phyloP scores from a whole-genome alignment of 2,113 vertebrate genomes.

The Upupa epops region DNA sequence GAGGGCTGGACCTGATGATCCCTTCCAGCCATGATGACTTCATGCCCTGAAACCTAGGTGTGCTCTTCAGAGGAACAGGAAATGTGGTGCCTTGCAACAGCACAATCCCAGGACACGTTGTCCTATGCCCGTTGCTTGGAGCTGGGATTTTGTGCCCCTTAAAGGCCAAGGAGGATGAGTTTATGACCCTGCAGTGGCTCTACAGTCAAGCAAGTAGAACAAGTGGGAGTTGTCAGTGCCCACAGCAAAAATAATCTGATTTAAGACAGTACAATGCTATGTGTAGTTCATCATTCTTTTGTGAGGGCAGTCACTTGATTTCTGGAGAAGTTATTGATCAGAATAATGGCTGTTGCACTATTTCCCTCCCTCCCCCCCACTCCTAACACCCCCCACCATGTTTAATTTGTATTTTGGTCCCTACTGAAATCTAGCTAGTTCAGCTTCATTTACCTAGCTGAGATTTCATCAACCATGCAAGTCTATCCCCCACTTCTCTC shows the following conservation, averaged over 20 bases:
- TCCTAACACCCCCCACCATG: no score
- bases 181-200: not conserved
- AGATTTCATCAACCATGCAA: not conserved
- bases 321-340: not conserved
- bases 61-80: not conserved
- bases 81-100: not conserved
- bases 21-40: no score
- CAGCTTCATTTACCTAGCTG: constrained; percentile 21
- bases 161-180: not conserved
- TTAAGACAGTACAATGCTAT: not conserved
- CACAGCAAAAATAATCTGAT: not conserved
- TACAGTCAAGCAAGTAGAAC: not conserved
- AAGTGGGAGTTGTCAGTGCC: not conserved
- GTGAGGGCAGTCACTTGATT: not conserved
- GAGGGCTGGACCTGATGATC: no score
- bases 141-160: not conserved
- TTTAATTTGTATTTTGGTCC: not conserved
- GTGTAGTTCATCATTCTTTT: not conserved
- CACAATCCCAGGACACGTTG: not conserved
- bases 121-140: not conserved
- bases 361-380: not conserved
- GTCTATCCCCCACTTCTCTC: not conserved
- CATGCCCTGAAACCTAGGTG: not conserved
- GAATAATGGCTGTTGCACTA: not conserved
- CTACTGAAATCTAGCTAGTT: not conserved